Evolutionary conservation across 2,888 invertebrate species (phyloP).

Genomic region (Pecten maximus): DNA sequence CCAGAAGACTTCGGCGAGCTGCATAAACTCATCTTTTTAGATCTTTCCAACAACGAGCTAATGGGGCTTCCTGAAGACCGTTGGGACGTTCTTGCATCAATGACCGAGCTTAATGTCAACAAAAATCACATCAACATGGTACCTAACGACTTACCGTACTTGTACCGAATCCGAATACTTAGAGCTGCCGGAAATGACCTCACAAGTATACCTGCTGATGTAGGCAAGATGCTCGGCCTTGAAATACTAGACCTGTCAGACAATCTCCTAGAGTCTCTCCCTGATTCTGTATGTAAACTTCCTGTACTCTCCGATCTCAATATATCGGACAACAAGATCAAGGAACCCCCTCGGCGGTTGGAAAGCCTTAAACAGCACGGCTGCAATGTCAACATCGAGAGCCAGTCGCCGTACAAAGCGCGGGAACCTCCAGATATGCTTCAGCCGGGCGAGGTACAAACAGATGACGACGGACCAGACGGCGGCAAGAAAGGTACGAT

Average conservation of each 20-base stretch:
- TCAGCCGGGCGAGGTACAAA: slow-evolving; percentile 71
- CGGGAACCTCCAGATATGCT: slow-evolving; percentile 73
- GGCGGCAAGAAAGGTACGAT: slow-evolving; percentile 1
- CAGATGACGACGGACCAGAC: slow-evolving; percentile 61
- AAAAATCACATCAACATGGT: slow-evolving; percentile 91
- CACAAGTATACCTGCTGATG: slow-evolving; percentile 74
- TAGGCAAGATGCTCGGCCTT: slow-evolving; percentile 84
- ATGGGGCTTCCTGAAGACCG: slow-evolving; percentile 74
- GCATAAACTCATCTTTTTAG: slow-evolving; percentile 72
- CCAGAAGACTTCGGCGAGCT: slow-evolving; percentile 79
- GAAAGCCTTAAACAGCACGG: slow-evolving; percentile 66
- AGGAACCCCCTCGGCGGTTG: slow-evolving; percentile 73
- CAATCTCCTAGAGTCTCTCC: slow-evolving; percentile 87
- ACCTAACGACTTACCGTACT: slow-evolving; percentile 78
- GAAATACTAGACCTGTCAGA: slow-evolving; percentile 90
- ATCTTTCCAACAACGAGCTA: slow-evolving; percentile 78
- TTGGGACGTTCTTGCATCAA: slow-evolving; percentile 91
- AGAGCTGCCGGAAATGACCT: slow-evolving; percentile 76
- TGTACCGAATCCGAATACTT: slow-evolving; percentile 75
- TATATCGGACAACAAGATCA: slow-evolving; percentile 79
- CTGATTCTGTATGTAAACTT: slow-evolving; percentile 78
- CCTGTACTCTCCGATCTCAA: slow-evolving; percentile 73
- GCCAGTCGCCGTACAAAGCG: slow-evolving; percentile 77
- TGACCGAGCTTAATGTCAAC: slow-evolving; percentile 88
- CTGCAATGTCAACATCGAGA: slow-evolving; percentile 63